Evolutionary conservation across 2,888 invertebrate species (phyloP).

Genomic region (Apamea monoglypha): DNA sequence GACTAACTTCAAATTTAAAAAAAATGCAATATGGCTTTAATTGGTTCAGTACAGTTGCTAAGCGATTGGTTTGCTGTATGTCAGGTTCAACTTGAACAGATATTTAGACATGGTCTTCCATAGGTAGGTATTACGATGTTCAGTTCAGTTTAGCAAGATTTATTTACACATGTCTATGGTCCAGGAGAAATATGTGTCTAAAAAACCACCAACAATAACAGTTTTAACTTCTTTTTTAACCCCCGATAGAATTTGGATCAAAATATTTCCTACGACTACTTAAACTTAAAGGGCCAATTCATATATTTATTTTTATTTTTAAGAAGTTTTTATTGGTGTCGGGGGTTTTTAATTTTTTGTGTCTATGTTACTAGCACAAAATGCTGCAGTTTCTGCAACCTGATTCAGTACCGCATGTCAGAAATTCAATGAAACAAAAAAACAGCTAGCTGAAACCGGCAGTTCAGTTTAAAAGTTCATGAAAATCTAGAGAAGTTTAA

Average conservation of each 20-base stretch:
- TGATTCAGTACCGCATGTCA: background rate
- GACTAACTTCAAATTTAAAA: background rate
- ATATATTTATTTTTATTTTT: no score
- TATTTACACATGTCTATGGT: background rate
- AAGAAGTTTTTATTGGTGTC: no score
- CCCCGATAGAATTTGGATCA: no score
- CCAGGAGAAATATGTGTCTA: background rate
- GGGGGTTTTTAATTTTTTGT: background rate
- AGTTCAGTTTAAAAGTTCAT: background rate
- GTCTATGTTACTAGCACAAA: background rate
- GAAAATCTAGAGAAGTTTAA: background rate
- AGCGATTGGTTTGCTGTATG: background rate
- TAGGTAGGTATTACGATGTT: background rate
- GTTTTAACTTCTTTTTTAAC: background rate
- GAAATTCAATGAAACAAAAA: slow-evolving; percentile 20
- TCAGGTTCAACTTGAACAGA: background rate
- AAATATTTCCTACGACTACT: no score
- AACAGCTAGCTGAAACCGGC: background rate
- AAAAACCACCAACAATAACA: background rate
- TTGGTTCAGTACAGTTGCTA: background rate
- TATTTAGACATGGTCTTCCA: background rate
- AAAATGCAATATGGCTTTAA: background rate
- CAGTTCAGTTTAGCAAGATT: background rate
- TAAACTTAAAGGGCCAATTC: no score
- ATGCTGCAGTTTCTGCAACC: background rate